Percentiles rank a stretch among this genome's conserved stretches.
Conservation (phyloP, 2,797 vertebrate genomes). For the Gymnodraco acuticeps region DNA sequence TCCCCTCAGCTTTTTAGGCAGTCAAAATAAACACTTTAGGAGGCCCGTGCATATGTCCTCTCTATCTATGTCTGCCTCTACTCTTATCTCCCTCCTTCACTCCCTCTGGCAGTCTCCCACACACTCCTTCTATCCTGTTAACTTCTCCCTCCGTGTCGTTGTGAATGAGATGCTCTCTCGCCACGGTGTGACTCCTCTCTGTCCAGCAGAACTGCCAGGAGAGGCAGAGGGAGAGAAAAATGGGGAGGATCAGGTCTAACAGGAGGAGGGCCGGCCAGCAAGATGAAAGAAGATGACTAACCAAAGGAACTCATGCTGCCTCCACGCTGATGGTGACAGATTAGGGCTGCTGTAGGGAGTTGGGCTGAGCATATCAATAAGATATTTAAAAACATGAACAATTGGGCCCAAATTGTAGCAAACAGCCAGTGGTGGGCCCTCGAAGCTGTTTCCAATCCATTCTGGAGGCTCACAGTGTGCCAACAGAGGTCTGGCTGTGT, state of each 20-base stretch:
- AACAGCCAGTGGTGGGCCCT: conserved; percentile 23
- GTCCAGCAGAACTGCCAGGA: conserved; percentile 17
- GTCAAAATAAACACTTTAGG: conserved; percentile 21
- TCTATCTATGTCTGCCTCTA: background rate
- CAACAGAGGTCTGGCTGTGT: conserved; percentile 4
- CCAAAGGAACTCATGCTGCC: background rate
- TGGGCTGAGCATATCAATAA: conserved; percentile 44
- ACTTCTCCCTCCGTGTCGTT: background rate
- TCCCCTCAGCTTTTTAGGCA: background rate
- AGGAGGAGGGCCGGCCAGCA: conserved; percentile 7
- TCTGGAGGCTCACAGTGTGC: background rate
- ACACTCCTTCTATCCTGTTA: conserved; percentile 13
- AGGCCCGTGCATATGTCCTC: conserved; percentile 14
- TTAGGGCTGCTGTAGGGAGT: conserved; percentile 22
- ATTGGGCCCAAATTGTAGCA: conserved; percentile 41
- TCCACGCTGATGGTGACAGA: conserved; percentile 44
- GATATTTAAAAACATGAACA: conserved; percentile 60
- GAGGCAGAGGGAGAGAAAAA: background rate
- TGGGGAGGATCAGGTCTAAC: conserved; percentile 10
- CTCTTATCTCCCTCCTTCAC: conserved; percentile 13
- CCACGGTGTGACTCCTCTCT: conserved; percentile 4
- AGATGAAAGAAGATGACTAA: conserved; percentile 5
- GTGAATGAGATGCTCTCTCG: conserved; percentile 12
- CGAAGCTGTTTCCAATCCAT: conserved; percentile 31
- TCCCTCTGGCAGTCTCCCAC: conserved; percentile 15